Percentiles rank a stretch among this genome's conserved stretches.
phyloP scores from a whole-genome alignment of 2,797 vertebrate species.

The Neosalanx taihuensis region DNA sequence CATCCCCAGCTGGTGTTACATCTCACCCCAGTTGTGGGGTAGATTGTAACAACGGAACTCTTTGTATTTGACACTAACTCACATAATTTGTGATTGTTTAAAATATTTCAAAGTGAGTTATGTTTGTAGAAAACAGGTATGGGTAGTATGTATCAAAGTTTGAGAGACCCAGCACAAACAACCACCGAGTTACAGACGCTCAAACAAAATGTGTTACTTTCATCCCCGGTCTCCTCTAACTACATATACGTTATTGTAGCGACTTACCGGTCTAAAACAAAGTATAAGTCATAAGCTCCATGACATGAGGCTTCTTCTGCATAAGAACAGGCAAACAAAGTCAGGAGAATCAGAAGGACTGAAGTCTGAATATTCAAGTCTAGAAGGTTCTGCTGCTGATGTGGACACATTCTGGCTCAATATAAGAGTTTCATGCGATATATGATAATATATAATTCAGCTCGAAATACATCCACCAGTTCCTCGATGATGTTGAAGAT shows the following conservation, averaged over 20 bases:
- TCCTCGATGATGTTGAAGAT: neutral
- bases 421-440: neutral
- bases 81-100: too few species aligned
- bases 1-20: too few species aligned
- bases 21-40: too few species aligned
- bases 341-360: constrained; percentile 24
- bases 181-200: too few species aligned
- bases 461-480: neutral
- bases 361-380: constrained; percentile 24
- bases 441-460: neutral
- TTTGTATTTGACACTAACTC: too few species aligned
- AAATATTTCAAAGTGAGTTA: too few species aligned
- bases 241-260: neutral
- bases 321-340: constrained; percentile 21
- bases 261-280: constrained; percentile 89
- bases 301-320: constrained; percentile 81
- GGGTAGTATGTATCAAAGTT: too few species aligned
- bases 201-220: too few species aligned
- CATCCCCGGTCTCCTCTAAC: neutral
- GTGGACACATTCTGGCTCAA: constrained; percentile 33
- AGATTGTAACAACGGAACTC: too few species aligned
- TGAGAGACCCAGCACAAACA: too few species aligned
- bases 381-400: constrained; percentile 16
- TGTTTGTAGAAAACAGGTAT: too few species aligned
- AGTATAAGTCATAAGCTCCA: constrained; percentile 91